Base-by-base conservation (phyloP, 2,797 vertebrate genomes). In the Argentina silus region DNA sequence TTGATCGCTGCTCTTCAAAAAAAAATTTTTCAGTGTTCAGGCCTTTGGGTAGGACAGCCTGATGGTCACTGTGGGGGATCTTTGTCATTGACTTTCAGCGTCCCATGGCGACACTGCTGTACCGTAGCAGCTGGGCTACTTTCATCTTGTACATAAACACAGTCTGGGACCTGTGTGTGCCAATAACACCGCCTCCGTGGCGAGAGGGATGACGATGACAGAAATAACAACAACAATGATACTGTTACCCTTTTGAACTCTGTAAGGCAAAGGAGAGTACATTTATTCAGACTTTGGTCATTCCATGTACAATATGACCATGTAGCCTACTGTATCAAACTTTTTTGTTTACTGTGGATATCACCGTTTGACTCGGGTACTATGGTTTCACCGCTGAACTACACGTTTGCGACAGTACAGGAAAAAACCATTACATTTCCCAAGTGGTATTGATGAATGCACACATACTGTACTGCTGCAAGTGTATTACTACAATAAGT, bases 51-150 rank as follows among this genome's bases (percentile, higher is more conserved):
- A 0, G 21, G 56, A 61, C 57, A 70, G 76, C 43, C 0, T 15
- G 66, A 72, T 43, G 77, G 80, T 77, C 81, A 80, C 64, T 45
- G 36, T 69, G 75, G 70, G 61, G 71, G 44, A 78, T 74, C 76
- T 64, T 72, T 72, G 72, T 76, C 75, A 80, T 87, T 83, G 80
- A 57, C 67, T 73, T 67, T 62, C 1, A 73, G 77, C 73, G 69
- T 85, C 74, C 75, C 74, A 61, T 7, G 3, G 56, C 67, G 63
- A 83, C 72, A 73, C 48, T 53, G 51, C 47, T 68, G 60, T 27
- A 43, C 67, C 17, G 44, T 42, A 67, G 74, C 76, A 74, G 71
- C 62, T 70, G 44, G 36, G 69, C 27, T 78, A 67, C 69, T 67
- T 79, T 62, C 55, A 50, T 73, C 67, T 6, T 53, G 27, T 77